Conservation (phyloP, 2,888 invertebrate genomes). For the Rhamnusium bicolor region DNA sequence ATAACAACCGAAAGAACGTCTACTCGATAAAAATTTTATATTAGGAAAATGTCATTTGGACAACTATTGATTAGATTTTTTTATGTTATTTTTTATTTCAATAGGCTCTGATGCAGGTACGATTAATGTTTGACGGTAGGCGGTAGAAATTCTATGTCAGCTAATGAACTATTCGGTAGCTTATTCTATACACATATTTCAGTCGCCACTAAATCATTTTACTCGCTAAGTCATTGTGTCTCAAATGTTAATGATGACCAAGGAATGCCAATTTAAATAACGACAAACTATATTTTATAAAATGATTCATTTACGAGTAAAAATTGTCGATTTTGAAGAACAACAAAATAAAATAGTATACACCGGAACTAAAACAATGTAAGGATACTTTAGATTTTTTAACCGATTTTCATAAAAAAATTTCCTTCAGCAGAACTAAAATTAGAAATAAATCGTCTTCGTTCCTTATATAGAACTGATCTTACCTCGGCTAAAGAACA, state of each 20-base stretch:
- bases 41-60: constrained; percentile 55
- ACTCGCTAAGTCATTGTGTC: constrained; percentile 51
- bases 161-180: constrained; percentile 61
- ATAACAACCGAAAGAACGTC: constrained; percentile 53
- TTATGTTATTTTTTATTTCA: constrained; percentile 40
- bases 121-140: constrained; percentile 47
- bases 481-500: too few species aligned
- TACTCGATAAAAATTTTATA: constrained; percentile 55
- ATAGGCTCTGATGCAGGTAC: constrained; percentile 44
- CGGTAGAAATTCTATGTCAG: constrained; percentile 42
- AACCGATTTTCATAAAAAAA: too few species aligned
- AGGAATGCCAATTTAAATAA: constrained; percentile 25
- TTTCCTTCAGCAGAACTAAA: too few species aligned
- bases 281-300: constrained; percentile 20
- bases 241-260: constrained; percentile 44
- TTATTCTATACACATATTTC: constrained; percentile 53
- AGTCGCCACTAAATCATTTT: constrained; percentile 58
- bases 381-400: too few species aligned
- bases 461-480: too few species aligned
- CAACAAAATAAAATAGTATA: too few species aligned
- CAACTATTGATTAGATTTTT: constrained; percentile 47
- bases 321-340: not conserved
- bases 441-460: too few species aligned
- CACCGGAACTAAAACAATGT: too few species aligned
- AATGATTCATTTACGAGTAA: constrained; percentile 8